phyloP scores from a whole-genome alignment of 2,797 vertebrate genomes.

The Heliangelus exortis region DNA sequence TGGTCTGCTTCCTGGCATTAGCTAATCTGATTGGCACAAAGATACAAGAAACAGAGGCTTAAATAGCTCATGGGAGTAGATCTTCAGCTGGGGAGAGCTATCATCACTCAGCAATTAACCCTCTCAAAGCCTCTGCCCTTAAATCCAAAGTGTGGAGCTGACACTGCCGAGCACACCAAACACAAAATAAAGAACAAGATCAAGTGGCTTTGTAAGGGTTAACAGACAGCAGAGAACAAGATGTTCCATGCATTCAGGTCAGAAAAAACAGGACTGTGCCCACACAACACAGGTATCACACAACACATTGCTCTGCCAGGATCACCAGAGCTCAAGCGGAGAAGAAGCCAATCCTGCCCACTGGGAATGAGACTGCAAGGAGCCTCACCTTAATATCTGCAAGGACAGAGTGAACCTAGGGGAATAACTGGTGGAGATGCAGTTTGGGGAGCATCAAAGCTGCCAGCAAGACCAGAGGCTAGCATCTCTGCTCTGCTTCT shows the following conservation, averaged over 20 bases:
- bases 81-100: constrained; percentile 44
- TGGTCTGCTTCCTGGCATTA: constrained; percentile 64
- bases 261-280: constrained; percentile 28
- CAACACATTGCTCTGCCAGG: neutral
- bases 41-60: constrained; percentile 57
- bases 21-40: constrained; percentile 65
- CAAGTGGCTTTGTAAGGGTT: constrained; percentile 8
- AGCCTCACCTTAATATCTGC: neutral
- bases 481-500: neutral
- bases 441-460: neutral
- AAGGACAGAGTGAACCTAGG: neutral
- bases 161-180: neutral
- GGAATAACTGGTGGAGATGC: neutral
- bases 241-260: constrained; percentile 17
- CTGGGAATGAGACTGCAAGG: neutral
- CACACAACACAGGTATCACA: neutral
- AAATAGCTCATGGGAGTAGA: constrained; percentile 57
- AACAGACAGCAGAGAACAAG: constrained; percentile 40
- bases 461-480: neutral
- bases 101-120: constrained; percentile 55
- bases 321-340: neutral
- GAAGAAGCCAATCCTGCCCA: neutral
- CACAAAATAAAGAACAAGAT: neutral
- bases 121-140: neutral
- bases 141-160: neutral